Conservation (phyloP, 2,797 vertebrate species). For the Galaxias olidus region DNA sequence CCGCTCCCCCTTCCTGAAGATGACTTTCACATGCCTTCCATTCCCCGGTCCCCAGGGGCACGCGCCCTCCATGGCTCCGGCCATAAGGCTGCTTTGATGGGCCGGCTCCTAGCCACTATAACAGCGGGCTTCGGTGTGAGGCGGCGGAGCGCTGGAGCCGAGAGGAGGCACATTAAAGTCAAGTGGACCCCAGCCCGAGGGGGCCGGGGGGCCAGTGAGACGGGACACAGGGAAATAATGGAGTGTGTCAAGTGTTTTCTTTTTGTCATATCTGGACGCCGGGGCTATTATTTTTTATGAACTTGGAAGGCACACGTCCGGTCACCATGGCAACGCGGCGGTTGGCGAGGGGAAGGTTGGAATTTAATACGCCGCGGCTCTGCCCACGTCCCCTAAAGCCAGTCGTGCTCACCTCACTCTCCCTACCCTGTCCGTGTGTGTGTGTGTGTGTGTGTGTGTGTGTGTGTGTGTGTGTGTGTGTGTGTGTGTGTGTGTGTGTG, state of each 20-base stretch:
- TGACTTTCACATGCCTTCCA: background rate
- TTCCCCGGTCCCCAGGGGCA: background rate
- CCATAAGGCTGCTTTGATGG: background rate
- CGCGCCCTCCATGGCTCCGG: background rate
- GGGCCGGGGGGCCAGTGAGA: constrained; percentile 23
- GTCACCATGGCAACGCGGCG: constrained; percentile 36
- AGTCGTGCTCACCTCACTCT: background rate
- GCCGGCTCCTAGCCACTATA: background rate
- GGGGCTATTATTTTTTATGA: constrained; percentile 29
- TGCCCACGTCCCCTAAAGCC: constrained; percentile 12
- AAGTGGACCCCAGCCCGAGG: constrained; percentile 25
- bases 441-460: background rate
- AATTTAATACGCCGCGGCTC: constrained; percentile 14
- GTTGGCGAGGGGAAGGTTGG: constrained; percentile 14
- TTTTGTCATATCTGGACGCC: constrained; percentile 11
- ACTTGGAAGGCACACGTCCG: constrained; percentile 4
- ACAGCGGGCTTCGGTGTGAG: constrained; percentile 9
- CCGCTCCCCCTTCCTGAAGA: background rate
- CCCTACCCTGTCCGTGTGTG: background rate
- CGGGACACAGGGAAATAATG: constrained; percentile 32
- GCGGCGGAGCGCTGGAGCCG: constrained; percentile 33
- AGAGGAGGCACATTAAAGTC: constrained; percentile 33
- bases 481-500: constrained; percentile 26
- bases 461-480: constrained; percentile 16
- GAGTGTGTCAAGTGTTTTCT: constrained; percentile 29